Conservation (phyloP, 2,888 invertebrate species). For the Acholoe squamosa region DNA sequence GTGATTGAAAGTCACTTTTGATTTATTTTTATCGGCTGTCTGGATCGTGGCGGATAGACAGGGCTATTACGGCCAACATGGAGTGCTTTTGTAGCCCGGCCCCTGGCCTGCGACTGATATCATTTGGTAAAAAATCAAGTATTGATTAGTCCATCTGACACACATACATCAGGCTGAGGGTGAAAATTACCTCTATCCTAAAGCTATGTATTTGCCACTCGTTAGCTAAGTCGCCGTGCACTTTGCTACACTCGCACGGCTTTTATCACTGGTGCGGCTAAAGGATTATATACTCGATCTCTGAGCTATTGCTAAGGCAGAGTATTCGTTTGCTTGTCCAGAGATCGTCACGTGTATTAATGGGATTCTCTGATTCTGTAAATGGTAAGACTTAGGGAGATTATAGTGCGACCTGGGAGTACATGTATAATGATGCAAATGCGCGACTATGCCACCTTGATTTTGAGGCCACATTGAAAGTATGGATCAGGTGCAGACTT, state of each 20-base stretch:
- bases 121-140: neutral
- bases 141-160: neutral
- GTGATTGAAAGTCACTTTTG: conserved; percentile 37
- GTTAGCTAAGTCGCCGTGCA: too few species aligned
- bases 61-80: conserved; percentile 30
- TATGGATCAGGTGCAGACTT: too few species aligned
- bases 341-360: neutral
- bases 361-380: too few species aligned
- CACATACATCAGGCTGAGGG: neutral
- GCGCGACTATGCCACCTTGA: too few species aligned
- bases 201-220: neutral
- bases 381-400: too few species aligned
- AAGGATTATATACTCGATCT: too few species aligned
- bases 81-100: neutral
- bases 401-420: too few species aligned
- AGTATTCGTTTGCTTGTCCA: neutral
- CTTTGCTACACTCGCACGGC: too few species aligned
- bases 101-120: conserved; percentile 10
- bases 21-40: conserved; percentile 30
- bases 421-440: too few species aligned
- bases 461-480: too few species aligned
- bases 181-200: neutral
- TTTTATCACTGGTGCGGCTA: too few species aligned
- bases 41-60: conserved; percentile 22
- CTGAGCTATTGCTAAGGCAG: too few species aligned